phyloP scores from a whole-genome alignment of 1,140 invertebrate species.

The Arctopsyche grandis region DNA sequence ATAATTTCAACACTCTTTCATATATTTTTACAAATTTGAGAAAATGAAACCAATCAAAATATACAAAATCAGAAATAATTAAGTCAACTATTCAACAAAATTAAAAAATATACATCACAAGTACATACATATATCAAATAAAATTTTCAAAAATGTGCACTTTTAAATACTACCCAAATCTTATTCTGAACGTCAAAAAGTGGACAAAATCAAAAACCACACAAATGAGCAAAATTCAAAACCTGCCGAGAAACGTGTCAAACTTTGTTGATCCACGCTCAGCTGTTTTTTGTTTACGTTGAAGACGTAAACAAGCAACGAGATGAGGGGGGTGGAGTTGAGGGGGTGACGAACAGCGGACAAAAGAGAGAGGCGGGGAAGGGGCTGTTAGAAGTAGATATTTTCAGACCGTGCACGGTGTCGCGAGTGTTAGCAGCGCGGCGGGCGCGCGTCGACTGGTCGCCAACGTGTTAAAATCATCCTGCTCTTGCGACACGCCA shows the following conservation, averaged over 20 bases:
- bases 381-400: not conserved
- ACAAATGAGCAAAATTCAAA: not conserved
- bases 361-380: not conserved
- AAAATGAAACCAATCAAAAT: no score
- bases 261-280: not conserved
- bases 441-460: slow-evolving; percentile 32
- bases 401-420: not conserved
- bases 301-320: slow-evolving; percentile 35
- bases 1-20: no score
- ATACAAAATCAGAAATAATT: no score
- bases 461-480: slow-evolving; percentile 1
- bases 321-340: not conserved
- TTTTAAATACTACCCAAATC: no score
- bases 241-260: not conserved
- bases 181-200: no score
- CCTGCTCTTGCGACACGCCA: not conserved
- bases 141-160: no score
- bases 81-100: no score
- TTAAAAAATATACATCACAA: no score
- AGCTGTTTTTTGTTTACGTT: slow-evolving; percentile 41
- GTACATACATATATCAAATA: no score
- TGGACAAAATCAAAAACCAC: not conserved
- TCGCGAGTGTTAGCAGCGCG: slow-evolving; percentile 30
- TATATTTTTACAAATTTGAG: no score
- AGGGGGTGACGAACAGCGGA: not conserved